Conservation (phyloP, 2,888 invertebrate genomes). For the Eupeodes luniger region DNA sequence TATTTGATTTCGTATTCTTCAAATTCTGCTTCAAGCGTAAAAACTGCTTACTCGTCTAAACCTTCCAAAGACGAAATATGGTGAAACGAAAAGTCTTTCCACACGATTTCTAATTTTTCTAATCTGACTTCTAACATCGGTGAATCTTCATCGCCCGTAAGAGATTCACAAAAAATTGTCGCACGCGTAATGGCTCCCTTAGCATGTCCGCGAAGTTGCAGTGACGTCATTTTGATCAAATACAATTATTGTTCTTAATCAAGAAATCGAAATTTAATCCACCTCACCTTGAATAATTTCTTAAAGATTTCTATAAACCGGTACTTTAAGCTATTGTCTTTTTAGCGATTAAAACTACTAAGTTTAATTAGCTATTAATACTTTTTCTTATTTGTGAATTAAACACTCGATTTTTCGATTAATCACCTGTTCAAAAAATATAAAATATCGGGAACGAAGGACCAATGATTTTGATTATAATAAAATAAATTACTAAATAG, state of each 20-base stretch:
- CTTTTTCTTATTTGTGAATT: too few species aligned
- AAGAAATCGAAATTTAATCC: not conserved
- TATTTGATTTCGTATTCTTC: not conserved
- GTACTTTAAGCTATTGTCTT: too few species aligned
- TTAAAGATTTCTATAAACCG: too few species aligned
- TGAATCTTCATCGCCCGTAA: not conserved
- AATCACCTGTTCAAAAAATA: too few species aligned
- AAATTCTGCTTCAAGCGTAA: not conserved
- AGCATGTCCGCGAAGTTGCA: slow-evolving; percentile 5
- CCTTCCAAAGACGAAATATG: slow-evolving; percentile 12
- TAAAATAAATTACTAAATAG: too few species aligned
- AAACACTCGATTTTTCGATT: too few species aligned
- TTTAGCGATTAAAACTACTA: too few species aligned
- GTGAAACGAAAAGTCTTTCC: not conserved
- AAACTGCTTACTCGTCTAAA: not conserved
- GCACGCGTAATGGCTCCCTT: slow-evolving; percentile 11
- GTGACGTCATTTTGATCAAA: slow-evolving; percentile 5
- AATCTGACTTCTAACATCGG: not conserved
- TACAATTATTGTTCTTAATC: not conserved
- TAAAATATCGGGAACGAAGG: too few species aligned
- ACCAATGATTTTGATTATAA: too few species aligned
- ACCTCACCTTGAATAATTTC: not conserved
- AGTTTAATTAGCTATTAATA: too few species aligned
- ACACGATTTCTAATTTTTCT: not conserved
- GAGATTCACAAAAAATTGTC: not conserved